Percentiles rank a stretch among this genome's conserved stretches.
These are phyloP conservation scores for Oncorhynchus keta DNA, from an alignment of 2,113 vertebrate species.

Conservation along the genomic window DNA sequence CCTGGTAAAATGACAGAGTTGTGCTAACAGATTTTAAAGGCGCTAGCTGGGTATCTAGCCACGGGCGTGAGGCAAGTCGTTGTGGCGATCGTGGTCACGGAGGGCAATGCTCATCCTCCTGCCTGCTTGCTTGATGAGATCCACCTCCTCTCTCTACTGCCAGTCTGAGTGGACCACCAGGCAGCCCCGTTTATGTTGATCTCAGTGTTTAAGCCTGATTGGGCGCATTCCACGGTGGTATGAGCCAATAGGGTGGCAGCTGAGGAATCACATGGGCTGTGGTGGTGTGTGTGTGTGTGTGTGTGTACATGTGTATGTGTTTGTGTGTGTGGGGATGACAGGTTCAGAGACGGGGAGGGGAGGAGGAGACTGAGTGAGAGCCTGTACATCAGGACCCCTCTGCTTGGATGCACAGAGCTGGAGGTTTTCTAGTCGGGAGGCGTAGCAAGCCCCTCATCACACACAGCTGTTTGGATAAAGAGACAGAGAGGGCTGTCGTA, in stretches of 20 bases:
- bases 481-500: not conserved
- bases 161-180: slow-evolving; percentile 73
- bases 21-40: no score
- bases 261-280: slow-evolving; percentile 68
- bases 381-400: slow-evolving; percentile 62
- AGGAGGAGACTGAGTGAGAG: slow-evolving; percentile 59
- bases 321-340: no score
- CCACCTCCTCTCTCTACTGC: slow-evolving; percentile 34
- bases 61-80: slow-evolving; percentile 32
- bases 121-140: slow-evolving; percentile 21
- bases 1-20: not conserved
- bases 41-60: slow-evolving; percentile 18
- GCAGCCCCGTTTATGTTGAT: slow-evolving; percentile 87
- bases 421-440: slow-evolving; percentile 37
- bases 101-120: slow-evolving; percentile 28
- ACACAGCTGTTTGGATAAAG: slow-evolving; percentile 40
- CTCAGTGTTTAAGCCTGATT: slow-evolving; percentile 79
- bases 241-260: slow-evolving; percentile 81
- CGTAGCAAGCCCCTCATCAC: slow-evolving; percentile 21
- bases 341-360: not conserved
- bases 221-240: slow-evolving; percentile 72
- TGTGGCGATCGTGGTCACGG: not conserved
- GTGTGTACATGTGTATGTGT: not conserved
- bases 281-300: not conserved
- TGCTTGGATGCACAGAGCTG: slow-evolving; percentile 50